These are phyloP conservation scores for Montipora sp. DNA, from an alignment of 64 coral and sea anemone genomes.

Conservation along the genomic window DNA sequence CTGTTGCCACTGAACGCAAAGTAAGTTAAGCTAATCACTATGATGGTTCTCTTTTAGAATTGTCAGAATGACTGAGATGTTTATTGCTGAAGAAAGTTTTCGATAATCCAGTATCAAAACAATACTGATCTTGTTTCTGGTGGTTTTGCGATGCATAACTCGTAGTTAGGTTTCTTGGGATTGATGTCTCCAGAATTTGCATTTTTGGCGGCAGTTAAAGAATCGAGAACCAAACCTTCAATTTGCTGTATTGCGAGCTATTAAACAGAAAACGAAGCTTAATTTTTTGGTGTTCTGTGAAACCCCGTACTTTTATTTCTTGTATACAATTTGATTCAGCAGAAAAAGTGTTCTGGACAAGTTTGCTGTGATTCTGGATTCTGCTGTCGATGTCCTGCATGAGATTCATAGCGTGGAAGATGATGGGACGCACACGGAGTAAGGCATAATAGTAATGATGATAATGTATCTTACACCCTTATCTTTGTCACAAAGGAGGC, in stretches of 20 bases:
- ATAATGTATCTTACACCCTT: not conserved
- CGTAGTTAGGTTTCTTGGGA: too few relatives aligned
- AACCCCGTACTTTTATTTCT: not conserved
- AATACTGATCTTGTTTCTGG: too few relatives aligned
- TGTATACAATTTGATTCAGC: not conserved
- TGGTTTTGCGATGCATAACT: too few relatives aligned
- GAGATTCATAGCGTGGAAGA: slow-evolving; percentile 88
- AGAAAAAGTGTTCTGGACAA: slow-evolving; percentile 65
- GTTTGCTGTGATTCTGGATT: slow-evolving; percentile 90
- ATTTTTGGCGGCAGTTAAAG: too few relatives aligned
- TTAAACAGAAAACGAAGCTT: not conserved
- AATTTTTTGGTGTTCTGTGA: not conserved
- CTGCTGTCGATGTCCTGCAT: slow-evolving; percentile 92
- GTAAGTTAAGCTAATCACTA: slow-evolving; percentile 26
- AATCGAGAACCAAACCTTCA: too few relatives aligned
- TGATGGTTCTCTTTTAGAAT: not conserved
- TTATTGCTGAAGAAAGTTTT: too few relatives aligned
- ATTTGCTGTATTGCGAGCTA: too few relatives aligned
- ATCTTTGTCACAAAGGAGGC: too few relatives aligned
- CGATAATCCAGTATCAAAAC: too few relatives aligned
- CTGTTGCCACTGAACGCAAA: slow-evolving; percentile 60
- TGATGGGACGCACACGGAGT: slow-evolving; percentile 75
- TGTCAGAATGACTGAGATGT: not conserved
- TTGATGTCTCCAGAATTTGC: too few relatives aligned
- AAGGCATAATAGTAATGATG: slow-evolving; percentile 23